Base-by-base conservation (phyloP, 2,888 invertebrate genomes). In the Ligdia adustata region DNA sequence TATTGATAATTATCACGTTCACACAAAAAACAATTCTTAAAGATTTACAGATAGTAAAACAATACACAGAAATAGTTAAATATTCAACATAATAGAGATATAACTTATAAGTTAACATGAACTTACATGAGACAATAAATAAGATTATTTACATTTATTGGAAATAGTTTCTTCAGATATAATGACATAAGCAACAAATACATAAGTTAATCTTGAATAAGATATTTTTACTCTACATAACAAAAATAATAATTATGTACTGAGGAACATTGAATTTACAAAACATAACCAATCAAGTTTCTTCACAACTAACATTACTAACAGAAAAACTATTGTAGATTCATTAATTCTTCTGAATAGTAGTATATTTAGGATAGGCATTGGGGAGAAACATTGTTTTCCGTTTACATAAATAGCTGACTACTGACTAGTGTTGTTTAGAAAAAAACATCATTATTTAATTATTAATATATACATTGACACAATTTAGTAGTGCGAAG, bases 1-100 rank as follows among this genome's bases (percentile, higher is more conserved):
- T 88, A 88, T 88, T 88, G 85, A 88, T 79, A 78, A 81, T 79
- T 79, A 83, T 85, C 85, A 84, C 82, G 79, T 85, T 76, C 88
- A 89, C 88, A 82, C 85, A 74, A 86, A 47, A 40, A 89, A 88
- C 86, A 82, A 78, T 72, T 76, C 79, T 83, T 85, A 88, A 79
- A 89, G n/a, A 83, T 86, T 84, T 85, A 86, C 79, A 87, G 72
- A 78, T 79, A 82, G 79, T 80, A 83, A 79, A 84, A 69, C 74
- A 75, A 64, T 83, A 82, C 75, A 81, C 75, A 76, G 75, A 75
- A 77, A 82, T 82, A 42, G 38, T 48, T 48, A 48, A 43, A 82
- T 82, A 81, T 72, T 81, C 75, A 88, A 88, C 84, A 79, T 80
- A 84, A 83, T 80, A 85, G 62, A 84, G 58, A 74, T 83, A 79